These are phyloP conservation scores for Indicator indicator DNA, from an alignment of 2,113 vertebrate species.

Conservation along the genomic window DNA sequence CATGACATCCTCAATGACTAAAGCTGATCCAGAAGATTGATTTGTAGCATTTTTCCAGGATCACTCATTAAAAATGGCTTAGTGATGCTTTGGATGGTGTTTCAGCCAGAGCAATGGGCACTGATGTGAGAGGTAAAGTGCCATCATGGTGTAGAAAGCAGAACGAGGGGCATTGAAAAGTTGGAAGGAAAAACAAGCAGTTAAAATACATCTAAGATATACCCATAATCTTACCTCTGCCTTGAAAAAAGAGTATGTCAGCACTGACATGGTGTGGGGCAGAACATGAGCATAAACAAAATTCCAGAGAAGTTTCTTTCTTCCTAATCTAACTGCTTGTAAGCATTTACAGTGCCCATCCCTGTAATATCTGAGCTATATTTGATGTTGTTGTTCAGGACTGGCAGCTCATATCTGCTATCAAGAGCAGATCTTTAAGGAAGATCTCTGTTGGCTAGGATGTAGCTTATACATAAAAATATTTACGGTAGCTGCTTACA, in stretches of 20 bases:
- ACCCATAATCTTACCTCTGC: neutral
- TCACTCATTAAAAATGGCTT: neutral
- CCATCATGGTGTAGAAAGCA: neutral
- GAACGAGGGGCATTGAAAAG: neutral
- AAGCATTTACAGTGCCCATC: neutral
- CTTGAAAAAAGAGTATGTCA: neutral
- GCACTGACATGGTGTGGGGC: neutral
- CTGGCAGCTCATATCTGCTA: neutral
- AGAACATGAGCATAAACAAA: neutral
- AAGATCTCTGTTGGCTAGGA: constrained; percentile 2
- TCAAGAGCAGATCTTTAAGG: neutral
- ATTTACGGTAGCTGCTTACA: neutral
- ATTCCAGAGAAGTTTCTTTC: constrained; percentile 4
- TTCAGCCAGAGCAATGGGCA: neutral
- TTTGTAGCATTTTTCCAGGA: constrained; percentile 11
- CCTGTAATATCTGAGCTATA: neutral
- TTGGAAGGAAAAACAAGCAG: neutral
- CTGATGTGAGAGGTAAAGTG: neutral
- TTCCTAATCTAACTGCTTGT: neutral
- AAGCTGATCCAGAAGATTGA: constrained; percentile 8
- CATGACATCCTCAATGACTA: neutral
- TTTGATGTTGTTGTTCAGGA: neutral
- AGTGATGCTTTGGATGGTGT: neutral
- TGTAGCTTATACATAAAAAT: constrained; percentile 30
- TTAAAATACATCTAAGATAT: neutral